phyloP scores from a whole-genome alignment of 1,140 invertebrate genomes.

The roundworm (Caenorhabditis elegans) region WBcel235 BX284606.5:4021001-4021500 shows the following conservation, averaged over 20 bases:
- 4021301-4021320: slow-evolving; percentile 98
- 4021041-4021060: slow-evolving; percentile 98
- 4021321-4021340: slow-evolving; percentile 99
- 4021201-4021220: no score
- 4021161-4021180: no score
- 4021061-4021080: slow-evolving; percentile 93
- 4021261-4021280: slow-evolving; percentile 75
- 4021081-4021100: slow-evolving; percentile 72
- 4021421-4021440: neutral
- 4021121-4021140: no score
- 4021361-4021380: slow-evolving; percentile 73
- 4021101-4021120: neutral
- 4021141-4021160: no score
- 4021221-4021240: no score
- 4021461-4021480: no score
- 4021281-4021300: slow-evolving; percentile 98
- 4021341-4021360: slow-evolving; percentile 99
- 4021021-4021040: slow-evolving; percentile 99
- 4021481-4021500: no score
- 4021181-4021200: no score
- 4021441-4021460: neutral
- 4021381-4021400: neutral
- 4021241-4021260: no score
- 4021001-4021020: slow-evolving; percentile 99
- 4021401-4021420: neutral